Percentiles rank a stretch among this genome's conserved stretches.
Conservation (phyloP, 2,113 vertebrate species). For the Serilophus lunatus region DNA sequence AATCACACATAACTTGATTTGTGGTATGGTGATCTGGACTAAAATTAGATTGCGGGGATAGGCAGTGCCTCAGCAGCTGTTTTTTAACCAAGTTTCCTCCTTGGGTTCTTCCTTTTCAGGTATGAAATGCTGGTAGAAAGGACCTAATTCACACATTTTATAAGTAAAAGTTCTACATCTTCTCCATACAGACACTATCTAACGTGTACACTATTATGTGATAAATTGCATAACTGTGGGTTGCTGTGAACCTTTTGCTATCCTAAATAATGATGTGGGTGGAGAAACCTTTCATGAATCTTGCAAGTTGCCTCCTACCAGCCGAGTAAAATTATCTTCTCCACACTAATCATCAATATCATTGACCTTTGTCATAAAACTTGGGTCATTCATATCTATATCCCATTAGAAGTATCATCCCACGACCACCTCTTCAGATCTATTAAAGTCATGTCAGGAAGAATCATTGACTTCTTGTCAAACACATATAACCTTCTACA, state of each 20-base stretch:
- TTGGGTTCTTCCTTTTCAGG: neutral
- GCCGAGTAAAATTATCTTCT: slow-evolving; percentile 69
- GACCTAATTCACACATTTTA: accelerated
- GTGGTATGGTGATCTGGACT: accelerated
- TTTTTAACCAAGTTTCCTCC: neutral
- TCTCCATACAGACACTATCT: neutral
- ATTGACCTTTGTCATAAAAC: slow-evolving; percentile 78
- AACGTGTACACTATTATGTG: neutral
- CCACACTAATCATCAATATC: slow-evolving; percentile 66
- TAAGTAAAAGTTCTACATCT: neutral
- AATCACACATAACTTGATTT: neutral
- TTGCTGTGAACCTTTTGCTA: neutral
- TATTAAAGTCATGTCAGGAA: slow-evolving; percentile 75
- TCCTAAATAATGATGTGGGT: neutral
- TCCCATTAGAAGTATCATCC: slow-evolving; percentile 69
- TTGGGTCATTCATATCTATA: slow-evolving; percentile 67
- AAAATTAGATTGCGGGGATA: neutral
- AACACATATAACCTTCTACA: slow-evolving; percentile 62
- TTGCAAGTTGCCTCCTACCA: slow-evolving; percentile 63
- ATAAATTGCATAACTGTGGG: neutral
- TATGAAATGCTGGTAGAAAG: neutral
- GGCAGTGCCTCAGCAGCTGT: accelerated
- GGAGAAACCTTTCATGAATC: slow-evolving; percentile 55
- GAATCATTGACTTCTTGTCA: slow-evolving; percentile 77
- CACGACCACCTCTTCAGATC: slow-evolving; percentile 66